phyloP scores from a whole-genome alignment of 2,888 invertebrate genomes.

The Andrena bicolor region DNA sequence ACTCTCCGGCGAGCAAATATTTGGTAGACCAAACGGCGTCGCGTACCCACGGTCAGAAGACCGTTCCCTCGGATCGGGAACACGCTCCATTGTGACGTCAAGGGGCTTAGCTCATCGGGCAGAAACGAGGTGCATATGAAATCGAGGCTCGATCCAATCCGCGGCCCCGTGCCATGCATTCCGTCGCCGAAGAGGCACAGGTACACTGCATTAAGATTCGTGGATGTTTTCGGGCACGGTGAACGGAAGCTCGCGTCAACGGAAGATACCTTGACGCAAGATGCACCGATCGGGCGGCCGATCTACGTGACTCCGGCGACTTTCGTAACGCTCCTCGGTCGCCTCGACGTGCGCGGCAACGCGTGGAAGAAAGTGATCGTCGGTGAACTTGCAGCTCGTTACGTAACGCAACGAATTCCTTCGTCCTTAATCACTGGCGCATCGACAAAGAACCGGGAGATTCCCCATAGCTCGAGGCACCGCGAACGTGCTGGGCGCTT shows the following conservation, averaged over 20 bases:
- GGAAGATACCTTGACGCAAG: constrained; percentile 62
- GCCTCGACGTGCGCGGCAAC: constrained; percentile 20
- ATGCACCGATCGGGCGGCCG: constrained; percentile 37
- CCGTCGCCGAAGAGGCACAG: neutral
- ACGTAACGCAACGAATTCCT: constrained; percentile 18
- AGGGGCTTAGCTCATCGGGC: constrained; percentile 4
- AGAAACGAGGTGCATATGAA: neutral
- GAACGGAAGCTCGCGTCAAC: constrained; percentile 56
- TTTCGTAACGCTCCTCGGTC: constrained; percentile 35
- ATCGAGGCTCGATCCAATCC: constrained; percentile 6
- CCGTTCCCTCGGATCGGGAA: constrained; percentile 12
- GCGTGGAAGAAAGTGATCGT: constrained; percentile 39
- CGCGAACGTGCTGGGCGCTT: too few species aligned
- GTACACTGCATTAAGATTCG: constrained; percentile 33
- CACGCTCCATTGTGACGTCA: constrained; percentile 25
- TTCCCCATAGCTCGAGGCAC: too few species aligned
- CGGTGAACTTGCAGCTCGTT: constrained; percentile 21
- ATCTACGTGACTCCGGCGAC: constrained; percentile 48
- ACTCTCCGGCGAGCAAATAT: constrained; percentile 1
- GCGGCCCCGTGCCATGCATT: constrained; percentile 11
- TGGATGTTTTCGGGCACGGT: constrained; percentile 29
- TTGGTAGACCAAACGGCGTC: constrained; percentile 20
- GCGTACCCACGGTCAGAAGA: neutral
- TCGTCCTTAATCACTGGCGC: constrained; percentile 1
- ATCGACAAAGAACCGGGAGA: too few species aligned